Conservation (phyloP, 2,888 invertebrate genomes). For the Automeris io region DNA sequence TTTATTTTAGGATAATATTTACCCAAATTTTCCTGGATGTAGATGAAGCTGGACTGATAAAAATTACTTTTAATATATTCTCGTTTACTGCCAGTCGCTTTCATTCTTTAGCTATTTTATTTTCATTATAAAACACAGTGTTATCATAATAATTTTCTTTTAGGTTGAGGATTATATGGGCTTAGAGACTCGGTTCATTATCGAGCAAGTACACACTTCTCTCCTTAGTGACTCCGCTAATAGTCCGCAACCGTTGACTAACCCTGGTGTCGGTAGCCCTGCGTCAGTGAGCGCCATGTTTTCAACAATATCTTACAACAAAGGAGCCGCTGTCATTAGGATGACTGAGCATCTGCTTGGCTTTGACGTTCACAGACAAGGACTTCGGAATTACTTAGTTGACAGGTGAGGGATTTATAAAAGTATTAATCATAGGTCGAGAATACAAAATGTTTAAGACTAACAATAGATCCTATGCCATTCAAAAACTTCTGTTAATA, state of each 20-base stretch:
- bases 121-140: no score
- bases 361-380: constrained; percentile 60
- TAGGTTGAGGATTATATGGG: constrained; percentile 81
- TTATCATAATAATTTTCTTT: constrained; percentile 11
- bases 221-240: constrained; percentile 77
- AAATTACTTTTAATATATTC: no score
- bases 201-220: constrained; percentile 81
- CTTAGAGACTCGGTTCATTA: constrained; percentile 82
- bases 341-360: constrained; percentile 82
- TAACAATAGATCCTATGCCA: no score
- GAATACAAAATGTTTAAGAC: no score
- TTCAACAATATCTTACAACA: constrained; percentile 81
- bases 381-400: constrained; percentile 74
- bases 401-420: constrained; percentile 48
- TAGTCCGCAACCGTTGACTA: constrained; percentile 77
- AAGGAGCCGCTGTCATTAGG: constrained; percentile 80
- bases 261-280: constrained; percentile 73
- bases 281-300: constrained; percentile 79
- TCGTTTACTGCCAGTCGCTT: no score
- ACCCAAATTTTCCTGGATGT: no score
- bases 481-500: no score
- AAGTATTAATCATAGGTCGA: no score
- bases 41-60: no score
- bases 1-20: no score
- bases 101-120: no score